Base-by-base conservation (phyloP, 1,140 invertebrate genomes). In the Diabrotica virgifera region DNA sequence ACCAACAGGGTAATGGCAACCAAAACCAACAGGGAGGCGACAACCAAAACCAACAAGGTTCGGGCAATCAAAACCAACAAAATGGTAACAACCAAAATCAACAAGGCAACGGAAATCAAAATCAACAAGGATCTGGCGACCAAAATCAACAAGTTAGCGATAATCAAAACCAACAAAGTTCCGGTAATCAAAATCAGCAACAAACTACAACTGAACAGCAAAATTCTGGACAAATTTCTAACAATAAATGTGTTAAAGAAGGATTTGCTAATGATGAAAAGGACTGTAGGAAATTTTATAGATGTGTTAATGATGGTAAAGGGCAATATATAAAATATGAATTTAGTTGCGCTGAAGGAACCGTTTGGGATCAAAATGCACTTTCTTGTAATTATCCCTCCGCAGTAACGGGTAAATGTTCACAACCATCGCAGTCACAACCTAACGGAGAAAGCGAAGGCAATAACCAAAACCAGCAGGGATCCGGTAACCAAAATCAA, bases 251-350 rank as follows among this genome's bases (percentile, higher is more conserved):
- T 12, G 55, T 68, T 69, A 64, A 62, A 24, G 40, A 24, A 6
- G 68, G 72, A 51, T 91, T 89, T 78, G 80, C 88, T 67, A 84
- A 84, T 38, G 85, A 91, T 79, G 81, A 80, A 52, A 77, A 82
- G 68, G 84, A 93, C 74, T 94, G 91, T 72, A 85, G 81, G 67
- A 90, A 89, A 76, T 93, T 93, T 76, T 91, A 91, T 73, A 85
- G 87, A 74, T 90, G 89, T 73, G 85, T 89, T 0, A 72, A 81
- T 54, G 78, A 85, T 63, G 83, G 83, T 0, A 72, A 80, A 36
- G 82, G 80, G 10, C 78, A 76, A 2, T 84, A 81, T 50, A 82
- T 75, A 36, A 82, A 77, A 64, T 83, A 86, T 67, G 82, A 86
- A 51, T 90, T 87, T 70, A 81, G 80, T 46, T 90, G 88, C 76